Evolutionary conservation across 1,140 invertebrate genomes (phyloP), one percentile per base, ranked within the genome.

Genomic region (Leptinotarsa undecemlineata): DNA sequence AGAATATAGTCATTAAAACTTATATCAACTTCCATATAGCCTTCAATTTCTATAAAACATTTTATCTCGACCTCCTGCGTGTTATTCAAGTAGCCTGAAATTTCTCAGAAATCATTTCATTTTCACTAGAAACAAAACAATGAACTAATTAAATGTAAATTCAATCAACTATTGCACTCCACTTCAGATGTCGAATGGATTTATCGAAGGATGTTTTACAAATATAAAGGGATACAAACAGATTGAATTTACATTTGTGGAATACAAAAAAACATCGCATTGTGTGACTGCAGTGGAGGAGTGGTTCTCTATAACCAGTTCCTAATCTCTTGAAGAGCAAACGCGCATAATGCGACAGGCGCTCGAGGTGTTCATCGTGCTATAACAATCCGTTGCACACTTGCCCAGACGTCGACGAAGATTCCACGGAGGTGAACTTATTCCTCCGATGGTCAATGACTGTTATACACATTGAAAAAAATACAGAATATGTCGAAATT

Each of bases 271-370:
- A 69, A 23, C 42, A 20, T 21, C 42, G 21, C 68, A 69, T 69
- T 69, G 68, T 69, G 68, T 69, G 48, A 51, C n/a, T 69, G 68
- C 48, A 57, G 51, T 57, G 51, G 51, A 69, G 68, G 68, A 69
- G 68, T 69, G 68, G 68, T 69, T 69, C 68, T 69, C 68, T 69
- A 69, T 69, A 69, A 69, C 68, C 68, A 69, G 68, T 69, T 69
- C 68, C 68, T 69, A 69, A 69, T 69, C 68, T 69, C 68, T 69
- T 69, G 42, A 51, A 69, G 68, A 69, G 68, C 68, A 69, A 69
- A 69, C 68, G 68, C 68, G 68, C 68, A 69, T 69, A 69, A 69
- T 69, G 68, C 68, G 68, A 69, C 68, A 69, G 68, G 48, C 68
- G 33, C 68, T 69, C 68, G 68, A 69, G 68, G 68, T 69, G 68